phyloP scores from a whole-genome alignment of 2,888 invertebrate species.

The Eurois occulta region DNA sequence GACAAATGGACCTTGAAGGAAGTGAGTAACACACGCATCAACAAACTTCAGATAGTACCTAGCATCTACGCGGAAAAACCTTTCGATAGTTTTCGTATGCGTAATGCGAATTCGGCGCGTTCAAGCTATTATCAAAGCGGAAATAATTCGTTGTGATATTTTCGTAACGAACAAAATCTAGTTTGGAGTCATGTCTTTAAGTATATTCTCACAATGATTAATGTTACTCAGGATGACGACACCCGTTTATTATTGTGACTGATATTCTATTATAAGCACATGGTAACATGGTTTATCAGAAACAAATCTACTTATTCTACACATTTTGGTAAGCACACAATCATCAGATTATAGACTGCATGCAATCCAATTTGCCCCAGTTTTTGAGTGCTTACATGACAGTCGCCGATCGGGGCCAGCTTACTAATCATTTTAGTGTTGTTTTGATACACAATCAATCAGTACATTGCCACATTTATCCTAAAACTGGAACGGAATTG shows the following conservation, averaged over 20 bases:
- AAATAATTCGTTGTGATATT: conserved; percentile 47
- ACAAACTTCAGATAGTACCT: conserved; percentile 27
- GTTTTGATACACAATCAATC: conserved; percentile 81
- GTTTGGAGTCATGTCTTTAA: conserved; percentile 41
- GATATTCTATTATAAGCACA: conserved; percentile 67
- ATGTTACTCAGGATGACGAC: conserved; percentile 70
- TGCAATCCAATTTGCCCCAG: conserved; percentile 82
- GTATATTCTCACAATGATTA: conserved; percentile 65
- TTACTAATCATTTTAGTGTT: conserved; percentile 82
- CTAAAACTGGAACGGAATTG: conserved; percentile 70
- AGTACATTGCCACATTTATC: conserved; percentile 78
- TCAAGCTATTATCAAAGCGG: conserved; percentile 43
- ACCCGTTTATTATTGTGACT: conserved; percentile 68
- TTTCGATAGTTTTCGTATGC: conserved; percentile 20
- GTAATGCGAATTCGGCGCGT: conserved; percentile 48
- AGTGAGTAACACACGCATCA: conserved; percentile 77
- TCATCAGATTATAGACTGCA: conserved; percentile 65
- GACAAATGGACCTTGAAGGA: conserved; percentile 89
- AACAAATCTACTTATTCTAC: conserved; percentile 51
- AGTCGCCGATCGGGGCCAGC: conserved; percentile 82
- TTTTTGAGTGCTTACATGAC: conserved; percentile 84
- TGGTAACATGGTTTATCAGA: conserved; percentile 58
- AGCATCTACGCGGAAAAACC: conserved; percentile 49
- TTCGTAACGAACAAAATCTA: conserved; percentile 40
- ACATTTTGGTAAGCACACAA: conserved; percentile 64